Evolutionary conservation across 2,113 vertebrate species (phyloP).

Genomic region (Gulo gulo): DNA sequence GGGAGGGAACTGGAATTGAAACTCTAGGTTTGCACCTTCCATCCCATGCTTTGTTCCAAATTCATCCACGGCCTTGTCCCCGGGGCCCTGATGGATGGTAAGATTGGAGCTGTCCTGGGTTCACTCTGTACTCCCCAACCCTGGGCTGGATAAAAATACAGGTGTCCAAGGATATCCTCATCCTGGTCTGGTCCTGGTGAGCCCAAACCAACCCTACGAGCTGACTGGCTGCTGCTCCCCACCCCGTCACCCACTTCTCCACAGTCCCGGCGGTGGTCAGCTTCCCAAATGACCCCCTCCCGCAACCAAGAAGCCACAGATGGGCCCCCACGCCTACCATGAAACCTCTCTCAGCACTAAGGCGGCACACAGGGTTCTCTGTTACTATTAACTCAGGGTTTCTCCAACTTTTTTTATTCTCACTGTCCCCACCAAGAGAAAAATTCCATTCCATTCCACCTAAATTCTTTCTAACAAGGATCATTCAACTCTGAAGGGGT

Average conservation of each 20-base stretch:
- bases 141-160: not conserved
- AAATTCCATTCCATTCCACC: not conserved
- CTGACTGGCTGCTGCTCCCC: not conserved
- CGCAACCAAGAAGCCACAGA: not conserved
- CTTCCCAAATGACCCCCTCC: not conserved
- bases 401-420: not conserved
- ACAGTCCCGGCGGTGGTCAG: not conserved
- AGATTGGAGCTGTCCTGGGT: not conserved
- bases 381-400: not conserved
- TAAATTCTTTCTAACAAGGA: not conserved
- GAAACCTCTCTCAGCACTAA: not conserved
- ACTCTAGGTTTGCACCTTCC: not conserved
- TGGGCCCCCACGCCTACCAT: fast-evolving
- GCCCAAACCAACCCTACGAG: not conserved
- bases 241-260: fast-evolving
- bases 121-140: not conserved
- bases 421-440: not conserved
- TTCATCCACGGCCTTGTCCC: fast-evolving
- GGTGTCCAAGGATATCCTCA: fast-evolving
- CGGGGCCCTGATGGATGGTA: not conserved
- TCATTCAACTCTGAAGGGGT: not conserved
- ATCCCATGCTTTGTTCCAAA: not conserved
- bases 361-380: not conserved
- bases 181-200: not conserved
- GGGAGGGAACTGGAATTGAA: not conserved